Conservation (phyloP, 2,888 invertebrate genomes). For the Flexamia atlantica region DNA sequence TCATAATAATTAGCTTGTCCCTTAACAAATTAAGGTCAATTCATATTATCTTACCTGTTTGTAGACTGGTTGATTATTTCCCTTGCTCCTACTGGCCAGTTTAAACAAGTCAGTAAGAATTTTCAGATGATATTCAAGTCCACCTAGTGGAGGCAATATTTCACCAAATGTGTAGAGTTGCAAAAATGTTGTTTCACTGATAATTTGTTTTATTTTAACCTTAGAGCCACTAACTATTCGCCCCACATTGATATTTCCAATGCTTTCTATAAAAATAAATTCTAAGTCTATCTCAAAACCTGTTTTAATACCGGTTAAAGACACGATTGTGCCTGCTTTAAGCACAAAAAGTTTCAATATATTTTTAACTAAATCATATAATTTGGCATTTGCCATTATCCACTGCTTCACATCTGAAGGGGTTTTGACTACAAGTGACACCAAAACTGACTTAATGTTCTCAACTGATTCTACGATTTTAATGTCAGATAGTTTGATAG, state of each 20-base stretch:
- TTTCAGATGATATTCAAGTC: conserved; percentile 47
- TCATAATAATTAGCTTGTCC: too few species aligned
- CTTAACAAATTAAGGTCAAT: too few species aligned
- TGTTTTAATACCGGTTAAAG: conserved; percentile 67
- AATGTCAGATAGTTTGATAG: conserved; percentile 53
- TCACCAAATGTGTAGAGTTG: conserved; percentile 65
- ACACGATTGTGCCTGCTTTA: conserved; percentile 67
- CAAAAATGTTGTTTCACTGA: conserved; percentile 70
- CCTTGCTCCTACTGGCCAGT: background rate
- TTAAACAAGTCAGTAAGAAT: conserved; percentile 54
- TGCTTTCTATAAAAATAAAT: conserved; percentile 68
- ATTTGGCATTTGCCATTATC: conserved; percentile 62
- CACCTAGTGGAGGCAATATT: background rate
- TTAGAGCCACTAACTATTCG: conserved; percentile 69
- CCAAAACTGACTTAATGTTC: conserved; percentile 66
- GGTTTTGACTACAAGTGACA: conserved; percentile 68
- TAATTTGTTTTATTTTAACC: conserved; percentile 67
- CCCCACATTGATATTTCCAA: conserved; percentile 66
- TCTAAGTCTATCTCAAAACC: conserved; percentile 68
- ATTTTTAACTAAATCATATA: conserved; percentile 67
- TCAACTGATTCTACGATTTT: conserved; percentile 64
- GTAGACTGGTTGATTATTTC: background rate
- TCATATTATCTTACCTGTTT: conserved; percentile 37
- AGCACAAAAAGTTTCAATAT: conserved; percentile 71
- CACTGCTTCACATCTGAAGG: conserved; percentile 64